phyloP scores from a whole-genome alignment of 2,113 vertebrate species.

The Ailurus styani region DNA sequence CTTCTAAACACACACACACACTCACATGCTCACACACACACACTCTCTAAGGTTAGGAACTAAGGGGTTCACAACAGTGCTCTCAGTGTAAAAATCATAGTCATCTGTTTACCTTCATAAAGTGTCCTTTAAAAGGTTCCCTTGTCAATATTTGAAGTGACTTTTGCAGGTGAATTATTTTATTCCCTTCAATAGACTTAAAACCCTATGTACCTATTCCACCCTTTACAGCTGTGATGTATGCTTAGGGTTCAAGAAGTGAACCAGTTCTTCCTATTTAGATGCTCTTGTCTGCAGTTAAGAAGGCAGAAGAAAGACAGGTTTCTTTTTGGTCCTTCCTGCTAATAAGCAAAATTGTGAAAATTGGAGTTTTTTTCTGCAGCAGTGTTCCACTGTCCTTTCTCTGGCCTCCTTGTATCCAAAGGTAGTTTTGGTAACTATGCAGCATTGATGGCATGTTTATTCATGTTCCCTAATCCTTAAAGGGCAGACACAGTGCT shows the following conservation, averaged over 20 bases:
- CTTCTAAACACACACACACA: neutral
- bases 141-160: neutral
- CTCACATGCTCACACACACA: neutral
- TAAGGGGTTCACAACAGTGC: neutral
- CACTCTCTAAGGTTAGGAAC: neutral
- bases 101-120: neutral
- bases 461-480: neutral
- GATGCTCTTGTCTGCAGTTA: neutral
- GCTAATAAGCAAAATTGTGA: neutral
- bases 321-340: neutral
- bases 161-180: neutral
- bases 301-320: neutral
- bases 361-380: neutral
- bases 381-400: neutral
- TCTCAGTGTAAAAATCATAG: neutral
- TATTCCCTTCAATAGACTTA: neutral
- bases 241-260: neutral
- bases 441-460: neutral
- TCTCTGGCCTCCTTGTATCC: neutral
- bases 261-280: neutral
- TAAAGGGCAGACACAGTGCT: neutral
- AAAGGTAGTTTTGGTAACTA: neutral
- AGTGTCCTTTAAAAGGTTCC: neutral
- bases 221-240: neutral
- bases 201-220: neutral